A percentile compares a stretch with the other conserved stretches of the same genome.
phyloP scores from a whole-genome alignment of 2,797 vertebrate genomes.

The Anguilla marmorata region DNA sequence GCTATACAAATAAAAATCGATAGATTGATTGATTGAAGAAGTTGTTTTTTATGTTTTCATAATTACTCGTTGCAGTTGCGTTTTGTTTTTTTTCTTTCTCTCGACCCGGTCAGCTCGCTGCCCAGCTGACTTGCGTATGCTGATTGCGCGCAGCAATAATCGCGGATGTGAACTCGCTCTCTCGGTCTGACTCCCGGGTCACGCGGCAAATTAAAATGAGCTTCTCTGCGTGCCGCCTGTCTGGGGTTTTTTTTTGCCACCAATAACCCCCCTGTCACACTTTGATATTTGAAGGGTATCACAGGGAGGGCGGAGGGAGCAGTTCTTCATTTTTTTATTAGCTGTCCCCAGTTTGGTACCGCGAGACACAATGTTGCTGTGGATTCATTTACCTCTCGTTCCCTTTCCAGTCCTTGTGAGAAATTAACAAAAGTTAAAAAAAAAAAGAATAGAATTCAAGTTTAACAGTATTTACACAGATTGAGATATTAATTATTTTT shows the following conservation, averaged over 20 bases:
- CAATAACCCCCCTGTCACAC: background rate
- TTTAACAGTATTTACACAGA: background rate
- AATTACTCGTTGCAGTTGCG: slow-evolving; percentile 45
- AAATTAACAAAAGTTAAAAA: background rate
- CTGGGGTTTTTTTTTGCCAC: background rate
- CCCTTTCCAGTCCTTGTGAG: background rate
- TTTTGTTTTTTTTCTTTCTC: background rate
- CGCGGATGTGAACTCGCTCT: background rate
- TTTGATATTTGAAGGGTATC: slow-evolving; percentile 6
- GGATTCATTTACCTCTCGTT: background rate
- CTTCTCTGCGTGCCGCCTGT: background rate
- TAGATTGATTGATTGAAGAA: slow-evolving; percentile 56
- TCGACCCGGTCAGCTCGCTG: background rate
- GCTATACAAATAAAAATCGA: no score
- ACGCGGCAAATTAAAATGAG: slow-evolving; percentile 17
- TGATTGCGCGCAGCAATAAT: background rate
- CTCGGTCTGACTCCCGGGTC: background rate
- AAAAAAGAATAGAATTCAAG: background rate
- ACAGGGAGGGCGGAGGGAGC: background rate
- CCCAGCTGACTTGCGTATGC: no score
- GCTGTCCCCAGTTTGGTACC: background rate
- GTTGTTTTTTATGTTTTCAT: slow-evolving; percentile 73
- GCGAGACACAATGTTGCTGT: background rate
- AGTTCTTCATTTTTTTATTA: background rate
- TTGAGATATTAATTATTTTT: background rate